Base-by-base conservation (phyloP, 2,888 invertebrate species). In the Caenorhabditis afra region DNA sequence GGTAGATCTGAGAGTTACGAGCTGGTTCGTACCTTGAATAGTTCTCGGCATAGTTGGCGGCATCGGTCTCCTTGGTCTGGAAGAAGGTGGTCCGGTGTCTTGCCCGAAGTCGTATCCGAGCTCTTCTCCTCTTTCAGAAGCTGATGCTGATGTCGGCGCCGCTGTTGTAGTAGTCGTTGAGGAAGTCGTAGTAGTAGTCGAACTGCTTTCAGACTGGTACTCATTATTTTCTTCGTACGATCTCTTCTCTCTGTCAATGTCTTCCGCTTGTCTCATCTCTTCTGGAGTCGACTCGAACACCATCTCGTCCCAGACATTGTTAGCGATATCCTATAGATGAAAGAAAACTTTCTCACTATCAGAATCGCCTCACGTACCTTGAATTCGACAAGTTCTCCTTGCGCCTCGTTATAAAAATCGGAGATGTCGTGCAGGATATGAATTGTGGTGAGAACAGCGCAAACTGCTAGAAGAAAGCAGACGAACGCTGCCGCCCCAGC, bases 261-360 rank as follows among this genome's bases (percentile, higher is more conserved):
- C 62, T 50, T 78, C 78, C 1, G 73, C 71, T 44, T 78, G 67
- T 61, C 73, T 52, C 52, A 74, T 52, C 35, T 74, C 74, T 65
- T 74, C 79, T 37, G 79, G 79, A 7, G 73, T 68, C n/a, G 77
- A 64, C 37, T 73, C 75, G 23, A 50, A 45, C 2, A 75, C 66
- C 79, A 82, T 79, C 29, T 74, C 71, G 11, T 75, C 73, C 82
- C 82, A 82, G 7, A 78, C 78, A 45, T 66, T 76, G 57, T 81
- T 82, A 0, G 82, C 80, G 39, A 81, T 62, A 16, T 61, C 73
- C 82, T 82, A 37, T 1, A 75, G 20, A 14, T 59, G 22, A 41
- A n/a, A 20, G 39, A 47, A 11, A 22, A 23, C 18, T 16, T 37
- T 47, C 16, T 37, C 3, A 59, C 37, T 7, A 7, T 29, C 29